Base-by-base conservation (phyloP, 2,888 invertebrate species). In the Oscheius onirici region DNA sequence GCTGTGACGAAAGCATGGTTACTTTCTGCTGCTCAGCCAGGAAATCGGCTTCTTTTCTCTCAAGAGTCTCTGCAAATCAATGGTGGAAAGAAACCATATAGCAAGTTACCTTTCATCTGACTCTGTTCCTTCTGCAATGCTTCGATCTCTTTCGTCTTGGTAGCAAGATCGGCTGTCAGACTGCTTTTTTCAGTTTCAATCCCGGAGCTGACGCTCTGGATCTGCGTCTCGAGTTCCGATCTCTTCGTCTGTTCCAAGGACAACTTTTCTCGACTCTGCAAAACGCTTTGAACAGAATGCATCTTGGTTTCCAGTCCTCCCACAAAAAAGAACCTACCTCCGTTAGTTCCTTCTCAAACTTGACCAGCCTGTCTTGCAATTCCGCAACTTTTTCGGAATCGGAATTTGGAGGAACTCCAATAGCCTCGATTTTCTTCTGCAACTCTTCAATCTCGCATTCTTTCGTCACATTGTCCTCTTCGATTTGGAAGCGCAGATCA, bases 391-490 rank as follows among this genome's bases (percentile, higher is more conserved):
- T 34, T 34, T 34, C 34, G 10, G 17, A 49, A 17, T 22, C 17
- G 1, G 22, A 15, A 49, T 15, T 49, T 17, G 17, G 10, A 3
- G 10, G 2, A 13, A 26, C 24, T 13, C 8, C 55, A 15, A 26
- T n/a, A 20, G 60, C n/a, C 61, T 43, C 22, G 17, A 67, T 63
- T 55, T 51, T 24, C 40, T 44, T 40, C 58, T 61, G 58, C 0
- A 69, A 20, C 34, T 60, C 69, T 15, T 73, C 75, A 11, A 51
- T 65, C 46, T 66, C 60, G 15, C 61, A 46, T 46, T 69, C 34
- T 28, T 55, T 54, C n/a, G 49, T 55, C 6, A 60, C 67, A 15
- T 60, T 68, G 20, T 74, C 75, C 40, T 76, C 75, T 26, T 78
- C 74, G 17, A 76, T 44, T 20, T 61, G 46, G 55, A 73, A 72